Conservation (phyloP, 2,888 invertebrate species). For the Arctia plantaginis region DNA sequence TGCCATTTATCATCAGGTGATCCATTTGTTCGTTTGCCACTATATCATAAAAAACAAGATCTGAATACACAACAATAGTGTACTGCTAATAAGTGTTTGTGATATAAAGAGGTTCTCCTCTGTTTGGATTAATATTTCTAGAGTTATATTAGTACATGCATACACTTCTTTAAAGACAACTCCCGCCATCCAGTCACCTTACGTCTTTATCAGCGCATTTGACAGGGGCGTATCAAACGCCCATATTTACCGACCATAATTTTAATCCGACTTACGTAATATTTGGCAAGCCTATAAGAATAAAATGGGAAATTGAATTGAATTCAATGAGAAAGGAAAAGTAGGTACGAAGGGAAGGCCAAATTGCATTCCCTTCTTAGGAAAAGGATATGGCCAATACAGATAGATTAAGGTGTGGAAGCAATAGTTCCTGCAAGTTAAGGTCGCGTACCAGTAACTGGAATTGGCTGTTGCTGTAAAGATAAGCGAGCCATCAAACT, state of each 20-base stretch:
- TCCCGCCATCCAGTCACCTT: too few species aligned
- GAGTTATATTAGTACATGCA: neutral
- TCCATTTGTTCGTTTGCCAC: too few species aligned
- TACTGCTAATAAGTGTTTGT: too few species aligned
- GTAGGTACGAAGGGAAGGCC: neutral
- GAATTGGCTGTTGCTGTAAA: neutral
- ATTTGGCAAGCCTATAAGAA: neutral
- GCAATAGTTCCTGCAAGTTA: too few species aligned
- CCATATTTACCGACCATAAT: neutral
- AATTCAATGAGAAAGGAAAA: neutral
- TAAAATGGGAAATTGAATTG: neutral
- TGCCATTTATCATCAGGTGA: too few species aligned
- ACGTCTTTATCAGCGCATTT: neutral
- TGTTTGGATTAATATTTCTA: neutral
- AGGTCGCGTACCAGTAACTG: too few species aligned
- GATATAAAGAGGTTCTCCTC: too few species aligned
- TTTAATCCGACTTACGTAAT: neutral
- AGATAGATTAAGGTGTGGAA: neutral
- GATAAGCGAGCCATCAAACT: too few species aligned
- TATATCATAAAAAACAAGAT: neutral
- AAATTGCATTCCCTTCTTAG: too few species aligned
- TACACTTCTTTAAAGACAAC: too few species aligned
- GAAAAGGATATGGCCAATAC: neutral
- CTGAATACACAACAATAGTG: neutral
- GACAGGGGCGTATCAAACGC: neutral